These are phyloP conservation scores for Ernsta delagoae DNA, from an alignment of 2,888 invertebrate genomes.

Conservation along the genomic window DNA sequence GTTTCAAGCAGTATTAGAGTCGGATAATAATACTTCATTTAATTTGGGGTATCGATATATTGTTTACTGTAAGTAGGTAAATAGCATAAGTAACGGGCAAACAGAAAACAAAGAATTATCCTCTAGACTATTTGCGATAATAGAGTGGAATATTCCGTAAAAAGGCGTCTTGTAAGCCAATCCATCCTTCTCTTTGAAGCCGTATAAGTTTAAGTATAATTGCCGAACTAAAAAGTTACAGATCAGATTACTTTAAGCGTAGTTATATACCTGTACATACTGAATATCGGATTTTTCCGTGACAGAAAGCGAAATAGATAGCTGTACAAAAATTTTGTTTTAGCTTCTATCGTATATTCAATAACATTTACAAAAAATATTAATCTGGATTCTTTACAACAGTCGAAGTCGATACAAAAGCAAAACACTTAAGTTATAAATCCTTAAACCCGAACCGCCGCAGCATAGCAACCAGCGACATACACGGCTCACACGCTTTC, in stretches of 20 bases:
- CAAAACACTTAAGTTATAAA: not conserved
- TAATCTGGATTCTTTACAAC: no score
- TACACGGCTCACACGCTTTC: slow-evolving; percentile 18
- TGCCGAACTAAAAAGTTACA: not conserved
- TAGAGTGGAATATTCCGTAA: slow-evolving; percentile 15
- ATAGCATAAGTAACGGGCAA: no score
- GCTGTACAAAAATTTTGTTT: no score
- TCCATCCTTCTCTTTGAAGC: slow-evolving; percentile 7
- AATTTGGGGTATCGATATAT: no score
- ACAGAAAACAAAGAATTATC: no score
- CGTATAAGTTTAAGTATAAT: slow-evolving; percentile 7
- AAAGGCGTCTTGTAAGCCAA: slow-evolving; percentile 15
- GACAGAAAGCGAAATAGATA: no score
- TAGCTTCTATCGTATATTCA: no score
- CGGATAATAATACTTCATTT: not conserved
- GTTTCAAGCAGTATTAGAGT: slow-evolving; percentile 16
- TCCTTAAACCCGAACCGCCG: not conserved
- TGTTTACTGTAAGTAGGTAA: no score
- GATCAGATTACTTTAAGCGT: no score
- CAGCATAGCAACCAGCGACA: not conserved
- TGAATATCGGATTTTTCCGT: not conserved
- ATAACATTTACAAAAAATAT: no score
- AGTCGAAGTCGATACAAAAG: not conserved
- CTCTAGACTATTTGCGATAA: not conserved
- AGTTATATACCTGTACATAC: no score